Conservation (phyloP, 1,140 invertebrate genomes). For the Rhopalosiphum padi region DNA sequence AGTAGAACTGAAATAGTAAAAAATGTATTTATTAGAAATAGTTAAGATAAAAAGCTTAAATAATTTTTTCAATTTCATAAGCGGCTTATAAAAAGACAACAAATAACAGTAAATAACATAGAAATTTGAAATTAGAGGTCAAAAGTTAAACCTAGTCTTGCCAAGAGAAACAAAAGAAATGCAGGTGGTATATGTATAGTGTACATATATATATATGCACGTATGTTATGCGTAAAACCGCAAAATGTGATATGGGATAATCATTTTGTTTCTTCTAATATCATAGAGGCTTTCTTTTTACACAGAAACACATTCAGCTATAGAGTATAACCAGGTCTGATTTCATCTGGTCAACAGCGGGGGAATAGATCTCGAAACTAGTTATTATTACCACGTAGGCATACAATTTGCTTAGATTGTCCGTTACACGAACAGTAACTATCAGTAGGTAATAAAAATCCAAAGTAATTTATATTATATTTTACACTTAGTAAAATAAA, state of each 20-base stretch:
- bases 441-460: neutral
- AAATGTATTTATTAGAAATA: neutral
- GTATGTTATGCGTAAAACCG: conserved; percentile 2
- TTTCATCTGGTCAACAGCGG: conserved; percentile 12
- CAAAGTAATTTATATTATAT: neutral
- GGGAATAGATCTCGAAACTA: neutral
- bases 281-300: conserved; percentile 6
- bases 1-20: too few relatives aligned
- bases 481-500: neutral
- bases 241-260: conserved; percentile 49
- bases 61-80: neutral
- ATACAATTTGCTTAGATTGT: neutral
- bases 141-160: neutral
- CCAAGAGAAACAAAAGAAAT: neutral
- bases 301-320: neutral
- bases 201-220: neutral
- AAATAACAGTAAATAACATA: neutral
- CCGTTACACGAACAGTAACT: too few relatives aligned
- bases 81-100: neutral
- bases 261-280: conserved; percentile 33
- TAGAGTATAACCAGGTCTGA: neutral
- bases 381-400: conserved; percentile 5
- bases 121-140: neutral
- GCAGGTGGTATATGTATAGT: neutral
- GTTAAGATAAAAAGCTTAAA: neutral